Conservation (phyloP, 35 echinoderm and acorn worm species). For the Strongylocentrotus purpuratus region DNA sequence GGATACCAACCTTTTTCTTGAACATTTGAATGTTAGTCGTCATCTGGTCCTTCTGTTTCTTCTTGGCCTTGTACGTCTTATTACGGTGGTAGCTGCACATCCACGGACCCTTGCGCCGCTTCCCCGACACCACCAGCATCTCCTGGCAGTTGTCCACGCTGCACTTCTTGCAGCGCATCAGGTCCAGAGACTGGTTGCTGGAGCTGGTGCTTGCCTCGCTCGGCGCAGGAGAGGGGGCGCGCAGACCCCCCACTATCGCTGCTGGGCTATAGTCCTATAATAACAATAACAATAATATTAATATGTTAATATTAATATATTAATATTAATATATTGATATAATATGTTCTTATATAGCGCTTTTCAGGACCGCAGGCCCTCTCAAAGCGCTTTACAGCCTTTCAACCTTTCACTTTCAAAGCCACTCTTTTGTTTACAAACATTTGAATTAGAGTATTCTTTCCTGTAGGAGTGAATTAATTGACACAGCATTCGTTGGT, state of each 20-base stretch:
- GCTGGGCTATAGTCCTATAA: slow-evolving; percentile 10
- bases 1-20: slow-evolving; percentile 23
- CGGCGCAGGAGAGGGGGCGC: not conserved
- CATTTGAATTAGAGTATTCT: too few species aligned
- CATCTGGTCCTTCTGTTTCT: slow-evolving; percentile 47
- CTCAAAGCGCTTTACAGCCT: too few species aligned
- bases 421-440: too few species aligned
- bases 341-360: too few species aligned
- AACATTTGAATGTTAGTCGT: not conserved
- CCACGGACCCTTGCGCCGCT: slow-evolving; percentile 43
- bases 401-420: too few species aligned
- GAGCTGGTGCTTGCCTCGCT: slow-evolving; percentile 34
- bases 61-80: slow-evolving; percentile 53
- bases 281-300: too few species aligned
- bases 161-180: slow-evolving; percentile 50
- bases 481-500: too few species aligned
- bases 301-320: too few species aligned
- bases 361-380: too few species aligned
- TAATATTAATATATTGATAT: too few species aligned
- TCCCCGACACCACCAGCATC: not conserved
- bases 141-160: slow-evolving; percentile 27
- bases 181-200: slow-evolving; percentile 27
- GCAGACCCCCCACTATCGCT: not conserved
- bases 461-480: too few species aligned
- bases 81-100: slow-evolving; percentile 58